Percentiles rank a stretch among this genome's conserved stretches.
Conservation (phyloP, 2,113 vertebrate genomes). For the Antidorcas marsupialis region DNA sequence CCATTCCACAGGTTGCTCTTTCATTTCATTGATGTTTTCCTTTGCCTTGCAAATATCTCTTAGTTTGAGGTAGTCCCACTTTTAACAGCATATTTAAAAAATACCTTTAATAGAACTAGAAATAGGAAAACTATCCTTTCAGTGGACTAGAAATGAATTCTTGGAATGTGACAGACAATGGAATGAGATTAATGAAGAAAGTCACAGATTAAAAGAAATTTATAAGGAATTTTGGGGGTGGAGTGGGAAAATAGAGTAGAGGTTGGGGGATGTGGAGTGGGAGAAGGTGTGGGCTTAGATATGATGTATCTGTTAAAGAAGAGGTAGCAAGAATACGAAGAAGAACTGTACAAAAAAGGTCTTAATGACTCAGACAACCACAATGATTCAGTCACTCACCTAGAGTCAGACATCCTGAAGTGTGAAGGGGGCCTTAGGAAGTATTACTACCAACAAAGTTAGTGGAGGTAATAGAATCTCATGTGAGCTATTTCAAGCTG, state of each 20-base stretch:
- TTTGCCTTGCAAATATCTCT: background rate
- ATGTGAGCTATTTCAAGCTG: background rate
- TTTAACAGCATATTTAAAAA: background rate
- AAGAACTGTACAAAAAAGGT: background rate
- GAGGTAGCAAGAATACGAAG: background rate
- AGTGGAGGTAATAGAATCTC: background rate
- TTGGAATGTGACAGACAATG: background rate
- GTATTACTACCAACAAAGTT: background rate
- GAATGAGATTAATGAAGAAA: background rate
- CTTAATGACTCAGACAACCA: background rate
- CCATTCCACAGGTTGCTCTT: background rate
- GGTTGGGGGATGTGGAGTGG: background rate
- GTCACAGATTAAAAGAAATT: background rate
- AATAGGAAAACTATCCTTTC: background rate
- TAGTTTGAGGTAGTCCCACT: background rate
- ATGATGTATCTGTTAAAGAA: background rate
- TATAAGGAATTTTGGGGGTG: background rate
- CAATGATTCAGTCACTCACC: background rate
- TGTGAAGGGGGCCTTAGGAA: background rate
- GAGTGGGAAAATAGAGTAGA: background rate
- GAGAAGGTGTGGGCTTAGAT: background rate
- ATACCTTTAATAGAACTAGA: background rate
- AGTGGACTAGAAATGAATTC: background rate
- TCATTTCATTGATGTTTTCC: background rate
- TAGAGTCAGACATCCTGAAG: background rate